Base-by-base conservation (phyloP, 2,113 vertebrate genomes). In the Motacilla tschutschensis region DNA sequence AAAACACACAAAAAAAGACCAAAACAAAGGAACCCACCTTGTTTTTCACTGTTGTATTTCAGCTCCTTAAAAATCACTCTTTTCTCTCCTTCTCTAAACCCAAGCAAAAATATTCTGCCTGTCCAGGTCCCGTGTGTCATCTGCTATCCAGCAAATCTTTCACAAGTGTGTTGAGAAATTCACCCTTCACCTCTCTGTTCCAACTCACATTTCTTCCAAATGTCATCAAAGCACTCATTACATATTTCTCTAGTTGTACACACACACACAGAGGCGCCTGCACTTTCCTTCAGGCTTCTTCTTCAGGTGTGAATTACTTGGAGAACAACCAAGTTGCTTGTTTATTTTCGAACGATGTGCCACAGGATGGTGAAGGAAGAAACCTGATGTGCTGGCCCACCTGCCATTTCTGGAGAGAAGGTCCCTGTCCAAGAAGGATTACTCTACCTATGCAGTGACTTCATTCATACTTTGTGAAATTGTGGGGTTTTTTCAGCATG, bases 221-320 rank as follows among this genome's bases (percentile, higher is more conserved):
- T 1, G 0, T 29, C 73, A 77, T 62, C 40, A 78, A 63, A 81
- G 33, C 62, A 40, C 65, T 78, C 14, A 14, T 63, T 43, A 14
- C 11, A 2, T 87, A 17, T 33, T 89, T 87, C 17, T 58, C 21
- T 38, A 24, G 22, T 54, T 73, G 55, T 2, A 5, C 33, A 14
- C 9, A 9, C 15, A 6, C 18, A 31, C 22, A 46, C 6, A 44
- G 6, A 59, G 21, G 40, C 20, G 22, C 0, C 3, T 4, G 4
- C 17, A 3, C 20, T 77, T 55, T 17, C 60, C 28, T 85, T 65
- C 36, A 47, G 21, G 36, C 50, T 76, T 62, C 41, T 26, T 65
- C 22, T 35, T 74, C 18, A 44, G 35, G 24, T 15, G 8, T 16
- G 1, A 31, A 9, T 20, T 5, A 1, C 2, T 0, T 41, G 22